A percentile compares a stretch with the other conserved stretches of the same genome.
These are phyloP conservation scores for Actinernus sp. DNA, from an alignment of 92 coral and sea anemone species.

Conservation along the genomic window DNA sequence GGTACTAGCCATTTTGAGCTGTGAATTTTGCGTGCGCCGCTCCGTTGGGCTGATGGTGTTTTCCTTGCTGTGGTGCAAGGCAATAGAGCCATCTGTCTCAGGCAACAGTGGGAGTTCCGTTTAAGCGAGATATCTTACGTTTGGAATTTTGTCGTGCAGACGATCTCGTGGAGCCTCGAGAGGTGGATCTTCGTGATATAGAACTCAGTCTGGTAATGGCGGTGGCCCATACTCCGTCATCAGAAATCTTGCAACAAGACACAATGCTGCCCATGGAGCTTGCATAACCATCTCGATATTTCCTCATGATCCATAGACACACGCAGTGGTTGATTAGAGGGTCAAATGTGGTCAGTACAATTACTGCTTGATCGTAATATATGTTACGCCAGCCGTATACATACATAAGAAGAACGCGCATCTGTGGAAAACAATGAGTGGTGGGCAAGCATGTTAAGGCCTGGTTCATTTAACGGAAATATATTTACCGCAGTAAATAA, in stretches of 20 bases:
- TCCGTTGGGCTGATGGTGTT: too few relatives aligned
- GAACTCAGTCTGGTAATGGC: conserved; percentile 86
- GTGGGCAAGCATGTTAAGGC: too few relatives aligned
- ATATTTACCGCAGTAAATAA: too few relatives aligned
- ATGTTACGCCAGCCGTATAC: conserved; percentile 81
- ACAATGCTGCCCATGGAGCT: conserved; percentile 71
- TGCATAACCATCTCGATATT: conserved; percentile 86
- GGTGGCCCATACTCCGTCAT: conserved; percentile 80
- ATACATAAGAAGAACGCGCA: conserved; percentile 77
- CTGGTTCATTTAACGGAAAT: too few relatives aligned
- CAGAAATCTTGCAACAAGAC: conserved; percentile 77
- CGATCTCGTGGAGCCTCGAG: conserved; percentile 72
- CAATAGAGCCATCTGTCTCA: too few relatives aligned
- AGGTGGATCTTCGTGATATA: conserved; percentile 80
- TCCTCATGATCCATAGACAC: conserved; percentile 86
- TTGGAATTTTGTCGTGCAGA: conserved; percentile 71
- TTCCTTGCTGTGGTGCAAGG: too few relatives aligned
- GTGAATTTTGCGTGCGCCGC: too few relatives aligned
- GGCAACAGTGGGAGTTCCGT: background rate
- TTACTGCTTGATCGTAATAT: conserved; percentile 83
- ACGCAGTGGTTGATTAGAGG: conserved; percentile 90
- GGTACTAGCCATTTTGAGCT: too few relatives aligned
- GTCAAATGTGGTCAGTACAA: conserved; percentile 77
- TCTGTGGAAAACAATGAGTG: conserved; percentile 40
- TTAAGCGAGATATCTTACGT: conserved; percentile 27